A percentile compares a stretch with the other conserved stretches of the same genome.
These are phyloP conservation scores for Brienomyrus longianalis DNA, from an alignment of 2,113 vertebrate species.

Conservation along the genomic window DNA sequence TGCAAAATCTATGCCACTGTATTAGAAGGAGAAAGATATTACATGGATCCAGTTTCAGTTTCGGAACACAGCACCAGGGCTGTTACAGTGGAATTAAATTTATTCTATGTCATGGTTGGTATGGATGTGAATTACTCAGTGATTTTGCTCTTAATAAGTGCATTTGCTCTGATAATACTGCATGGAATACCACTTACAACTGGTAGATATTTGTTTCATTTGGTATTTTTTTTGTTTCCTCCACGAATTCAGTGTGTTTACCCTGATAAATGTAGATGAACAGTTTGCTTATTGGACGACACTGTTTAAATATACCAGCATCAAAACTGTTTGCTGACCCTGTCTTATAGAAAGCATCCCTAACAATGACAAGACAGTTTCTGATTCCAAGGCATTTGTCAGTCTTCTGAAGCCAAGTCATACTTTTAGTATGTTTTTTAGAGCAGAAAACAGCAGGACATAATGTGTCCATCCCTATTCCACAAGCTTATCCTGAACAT, in stretches of 20 bases:
- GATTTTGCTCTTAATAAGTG: conserved; percentile 6
- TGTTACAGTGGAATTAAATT: background rate
- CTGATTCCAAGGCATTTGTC: background rate
- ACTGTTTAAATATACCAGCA: background rate
- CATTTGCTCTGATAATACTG: background rate
- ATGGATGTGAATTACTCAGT: conserved; percentile 3
- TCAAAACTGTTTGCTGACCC: background rate
- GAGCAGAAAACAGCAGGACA: background rate
- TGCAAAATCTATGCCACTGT: background rate
- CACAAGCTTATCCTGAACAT: background rate
- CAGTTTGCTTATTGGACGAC: background rate
- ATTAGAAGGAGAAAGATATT: background rate
- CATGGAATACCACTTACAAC: background rate
- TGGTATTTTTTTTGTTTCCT: background rate
- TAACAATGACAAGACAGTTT: background rate
- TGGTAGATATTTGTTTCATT: background rate
- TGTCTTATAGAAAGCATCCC: background rate
- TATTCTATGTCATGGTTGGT: background rate
- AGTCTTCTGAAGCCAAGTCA: background rate
- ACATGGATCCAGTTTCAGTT: background rate
- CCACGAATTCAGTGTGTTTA: background rate
- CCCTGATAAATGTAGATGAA: background rate
- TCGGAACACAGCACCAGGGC: background rate
- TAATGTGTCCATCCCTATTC: background rate
- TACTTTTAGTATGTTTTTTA: background rate